Percentiles rank a stretch among this genome's conserved stretches.
Conservation (phyloP, 2,113 vertebrate genomes). For the Neolamprologus kungweensis region DNA sequence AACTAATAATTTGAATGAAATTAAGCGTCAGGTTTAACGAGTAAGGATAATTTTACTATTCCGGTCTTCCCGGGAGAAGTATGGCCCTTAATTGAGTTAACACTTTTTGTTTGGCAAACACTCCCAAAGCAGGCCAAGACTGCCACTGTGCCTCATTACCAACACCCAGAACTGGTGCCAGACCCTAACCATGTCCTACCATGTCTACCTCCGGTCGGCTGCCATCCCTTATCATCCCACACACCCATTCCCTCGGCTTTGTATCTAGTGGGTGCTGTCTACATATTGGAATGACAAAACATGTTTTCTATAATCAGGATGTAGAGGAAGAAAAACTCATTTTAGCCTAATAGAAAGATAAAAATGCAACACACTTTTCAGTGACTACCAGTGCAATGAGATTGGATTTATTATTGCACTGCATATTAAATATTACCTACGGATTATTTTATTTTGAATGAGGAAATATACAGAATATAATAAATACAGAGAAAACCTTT, state of each 20-base stretch:
- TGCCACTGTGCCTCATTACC: conserved; percentile 44
- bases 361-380: not conserved
- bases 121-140: conserved; percentile 29
- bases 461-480: not conserved
- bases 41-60: conserved; percentile 69
- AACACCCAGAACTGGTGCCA: conserved; percentile 5
- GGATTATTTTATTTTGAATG: not conserved
- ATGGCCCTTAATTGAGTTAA: conserved; percentile 70
- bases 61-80: conserved; percentile 65
- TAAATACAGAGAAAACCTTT: not conserved
- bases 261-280: not conserved
- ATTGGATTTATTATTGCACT: not conserved
- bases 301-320: not conserved
- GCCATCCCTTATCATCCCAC: not conserved
- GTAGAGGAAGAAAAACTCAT: not conserved
- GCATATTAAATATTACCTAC: not conserved
- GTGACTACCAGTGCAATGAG: not conserved
- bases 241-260: not conserved
- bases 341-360: not conserved
- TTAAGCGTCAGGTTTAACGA: conserved; percentile 75
- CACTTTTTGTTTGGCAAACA: conserved; percentile 69
- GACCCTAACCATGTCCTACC: conserved; percentile 3
- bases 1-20: conserved; percentile 73
- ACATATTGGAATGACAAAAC: not conserved
- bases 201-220: not conserved